These are phyloP conservation scores for Sebastes aleutianus DNA, from an alignment of 2,797 vertebrate species.

Conservation along the genomic window DNA sequence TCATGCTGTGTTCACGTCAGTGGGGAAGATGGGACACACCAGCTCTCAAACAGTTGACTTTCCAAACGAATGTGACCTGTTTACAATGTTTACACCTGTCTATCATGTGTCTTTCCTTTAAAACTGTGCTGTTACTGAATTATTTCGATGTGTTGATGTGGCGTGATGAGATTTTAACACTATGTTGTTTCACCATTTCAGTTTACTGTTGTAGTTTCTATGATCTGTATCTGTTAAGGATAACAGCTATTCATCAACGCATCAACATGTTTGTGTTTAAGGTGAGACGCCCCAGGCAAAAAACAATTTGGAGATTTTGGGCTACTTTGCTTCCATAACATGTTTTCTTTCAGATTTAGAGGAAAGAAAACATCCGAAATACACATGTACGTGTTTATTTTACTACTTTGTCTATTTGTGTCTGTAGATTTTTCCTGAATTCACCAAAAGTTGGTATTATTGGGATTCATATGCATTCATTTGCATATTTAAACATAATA, in stretches of 20 bases:
- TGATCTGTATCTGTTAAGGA: not conserved
- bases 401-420: too few species aligned
- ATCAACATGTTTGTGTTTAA: not conserved
- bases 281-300: rapidly evolving
- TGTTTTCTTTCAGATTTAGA: too few species aligned
- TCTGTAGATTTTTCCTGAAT: too few species aligned
- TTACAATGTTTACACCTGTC: not conserved
- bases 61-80: not conserved
- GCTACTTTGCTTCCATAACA: too few species aligned
- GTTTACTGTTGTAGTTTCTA: not conserved
- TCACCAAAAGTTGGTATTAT: too few species aligned
- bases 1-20: not conserved
- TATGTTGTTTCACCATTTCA: not conserved
- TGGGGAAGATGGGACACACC: not conserved
- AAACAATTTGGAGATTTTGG: too few species aligned
- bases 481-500: too few species aligned
- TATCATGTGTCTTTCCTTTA: not conserved
- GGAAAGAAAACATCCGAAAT: too few species aligned
- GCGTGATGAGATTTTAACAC: not conserved
- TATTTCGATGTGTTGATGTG: not conserved
- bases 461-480: too few species aligned
- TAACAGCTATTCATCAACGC: not conserved
- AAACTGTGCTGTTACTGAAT: not conserved
- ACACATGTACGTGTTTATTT: too few species aligned
- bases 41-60: not conserved